Conservation (phyloP, 2,888 invertebrate species). For the Erannis defoliaria region DNA sequence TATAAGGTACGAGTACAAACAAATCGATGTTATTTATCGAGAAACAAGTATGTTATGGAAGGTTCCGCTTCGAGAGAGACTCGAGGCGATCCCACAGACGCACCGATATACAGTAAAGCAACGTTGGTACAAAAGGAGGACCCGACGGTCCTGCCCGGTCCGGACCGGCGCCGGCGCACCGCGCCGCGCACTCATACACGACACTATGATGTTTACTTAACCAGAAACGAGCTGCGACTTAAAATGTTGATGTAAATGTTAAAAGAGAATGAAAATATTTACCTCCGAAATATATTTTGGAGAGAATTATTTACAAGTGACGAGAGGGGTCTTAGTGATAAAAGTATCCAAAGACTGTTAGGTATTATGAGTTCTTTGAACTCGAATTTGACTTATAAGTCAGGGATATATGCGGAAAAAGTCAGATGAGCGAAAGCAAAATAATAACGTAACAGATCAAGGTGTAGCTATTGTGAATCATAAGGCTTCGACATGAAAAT, state of each 20-base stretch:
- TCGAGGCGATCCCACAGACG: constrained; percentile 1
- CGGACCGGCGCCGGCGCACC: constrained; percentile 3
- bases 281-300: constrained; percentile 85
- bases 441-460: constrained; percentile 62
- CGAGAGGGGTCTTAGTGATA: constrained; percentile 84
- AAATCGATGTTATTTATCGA: constrained; percentile 72
- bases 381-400: constrained; percentile 77
- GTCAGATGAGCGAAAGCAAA: constrained; percentile 76
- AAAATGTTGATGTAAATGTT: constrained; percentile 69
- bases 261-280: constrained; percentile 69
- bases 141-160: constrained; percentile 25
- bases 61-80: constrained; percentile 2
- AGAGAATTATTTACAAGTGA: constrained; percentile 84
- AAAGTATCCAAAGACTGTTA: constrained; percentile 85
- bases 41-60: constrained; percentile 41
- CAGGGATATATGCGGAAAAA: constrained; percentile 77
- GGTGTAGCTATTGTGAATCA: constrained; percentile 70
- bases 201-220: constrained; percentile 62
- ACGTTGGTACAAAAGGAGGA: constrained; percentile 52
- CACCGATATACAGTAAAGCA: constrained; percentile 43
- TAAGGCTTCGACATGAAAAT: constrained; percentile 70
- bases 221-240: constrained; percentile 63
- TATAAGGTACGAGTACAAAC: constrained; percentile 79
- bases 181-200: constrained; percentile 40
- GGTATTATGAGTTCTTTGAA: constrained; percentile 82